Percentiles rank a stretch among this genome's conserved stretches.
Evolutionary conservation across 1,140 invertebrate genomes (phyloP).

Genomic region (Wiebesia pumilae): DNA sequence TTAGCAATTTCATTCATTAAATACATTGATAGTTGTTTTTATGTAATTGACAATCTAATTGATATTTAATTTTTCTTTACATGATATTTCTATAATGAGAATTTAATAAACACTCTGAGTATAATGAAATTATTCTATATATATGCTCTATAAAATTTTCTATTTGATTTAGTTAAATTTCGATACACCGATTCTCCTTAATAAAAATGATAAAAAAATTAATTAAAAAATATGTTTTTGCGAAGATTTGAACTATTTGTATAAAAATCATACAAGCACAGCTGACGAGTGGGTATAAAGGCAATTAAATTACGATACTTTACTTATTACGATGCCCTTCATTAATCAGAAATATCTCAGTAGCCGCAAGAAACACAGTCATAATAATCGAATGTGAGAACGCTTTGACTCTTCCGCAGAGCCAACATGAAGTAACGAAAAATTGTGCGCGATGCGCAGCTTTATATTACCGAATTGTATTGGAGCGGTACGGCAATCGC

Average conservation of each 20-base stretch:
- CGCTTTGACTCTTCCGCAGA: background rate
- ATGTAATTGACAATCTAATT: background rate
- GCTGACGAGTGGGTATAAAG: background rate
- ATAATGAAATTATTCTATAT: background rate
- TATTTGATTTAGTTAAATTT: too few species aligned
- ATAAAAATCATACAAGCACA: background rate
- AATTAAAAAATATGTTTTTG: too few species aligned
- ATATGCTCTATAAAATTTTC: background rate
- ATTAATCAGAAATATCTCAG: background rate
- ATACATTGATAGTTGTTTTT: background rate
- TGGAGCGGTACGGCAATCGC: background rate
- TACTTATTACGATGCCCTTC: too few species aligned
- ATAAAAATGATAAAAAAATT: too few species aligned
- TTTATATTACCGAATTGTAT: background rate
- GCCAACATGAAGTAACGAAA: background rate
- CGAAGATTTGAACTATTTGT: too few species aligned
- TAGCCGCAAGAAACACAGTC: background rate
- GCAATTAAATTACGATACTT: background rate
- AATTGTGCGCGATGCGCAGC: background rate
- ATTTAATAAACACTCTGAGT: background rate
- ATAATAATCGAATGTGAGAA: conserved; percentile 24
- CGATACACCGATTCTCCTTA: too few species aligned
- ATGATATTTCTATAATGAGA: background rate
- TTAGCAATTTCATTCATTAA: background rate
- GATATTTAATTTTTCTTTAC: background rate